These are phyloP conservation scores for Holocentrus rufus DNA, from an alignment of 2,797 vertebrate genomes.

Conservation along the genomic window DNA sequence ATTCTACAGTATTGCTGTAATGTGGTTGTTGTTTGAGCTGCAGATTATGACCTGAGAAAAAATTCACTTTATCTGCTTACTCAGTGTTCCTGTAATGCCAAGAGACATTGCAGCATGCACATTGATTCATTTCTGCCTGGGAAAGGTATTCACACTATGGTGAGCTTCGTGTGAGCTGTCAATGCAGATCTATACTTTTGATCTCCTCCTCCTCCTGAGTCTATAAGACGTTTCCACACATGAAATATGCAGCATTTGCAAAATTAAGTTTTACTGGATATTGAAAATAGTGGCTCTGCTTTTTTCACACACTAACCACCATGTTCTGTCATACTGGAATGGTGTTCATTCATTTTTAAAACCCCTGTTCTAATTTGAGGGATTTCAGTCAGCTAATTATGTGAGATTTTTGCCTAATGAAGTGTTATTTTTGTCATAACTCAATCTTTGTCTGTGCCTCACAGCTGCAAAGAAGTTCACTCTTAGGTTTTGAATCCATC, in stretches of 20 bases:
- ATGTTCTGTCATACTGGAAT: slow-evolving; percentile 18
- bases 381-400: slow-evolving; percentile 16
- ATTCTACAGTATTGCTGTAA: slow-evolving; percentile 31
- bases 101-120: slow-evolving; percentile 47
- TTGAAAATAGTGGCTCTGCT: not conserved
- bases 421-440: too few relatives aligned
- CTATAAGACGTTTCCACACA: slow-evolving; percentile 3
- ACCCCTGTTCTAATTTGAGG: slow-evolving; percentile 13
- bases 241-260: not conserved
- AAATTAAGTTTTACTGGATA: slow-evolving; percentile 4
- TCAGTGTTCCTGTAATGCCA: slow-evolving; percentile 54
- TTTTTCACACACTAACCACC: slow-evolving; percentile 20
- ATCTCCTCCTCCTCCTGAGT: slow-evolving; percentile 6
- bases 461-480: not conserved
- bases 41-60: slow-evolving; percentile 52
- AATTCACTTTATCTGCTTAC: slow-evolving; percentile 52
- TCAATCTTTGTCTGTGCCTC: not conserved
- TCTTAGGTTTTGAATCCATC: not conserved
- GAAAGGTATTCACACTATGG: slow-evolving; percentile 18
- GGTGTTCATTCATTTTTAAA: slow-evolving; percentile 6
- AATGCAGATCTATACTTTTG: slow-evolving; percentile 18
- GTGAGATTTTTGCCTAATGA: not conserved
- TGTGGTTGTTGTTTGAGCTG: slow-evolving; percentile 57
- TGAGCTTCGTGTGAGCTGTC: slow-evolving; percentile 15
- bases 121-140: slow-evolving; percentile 39